phyloP scores from a whole-genome alignment of 2,888 invertebrate species.

The Drosophila pegasa region DNA sequence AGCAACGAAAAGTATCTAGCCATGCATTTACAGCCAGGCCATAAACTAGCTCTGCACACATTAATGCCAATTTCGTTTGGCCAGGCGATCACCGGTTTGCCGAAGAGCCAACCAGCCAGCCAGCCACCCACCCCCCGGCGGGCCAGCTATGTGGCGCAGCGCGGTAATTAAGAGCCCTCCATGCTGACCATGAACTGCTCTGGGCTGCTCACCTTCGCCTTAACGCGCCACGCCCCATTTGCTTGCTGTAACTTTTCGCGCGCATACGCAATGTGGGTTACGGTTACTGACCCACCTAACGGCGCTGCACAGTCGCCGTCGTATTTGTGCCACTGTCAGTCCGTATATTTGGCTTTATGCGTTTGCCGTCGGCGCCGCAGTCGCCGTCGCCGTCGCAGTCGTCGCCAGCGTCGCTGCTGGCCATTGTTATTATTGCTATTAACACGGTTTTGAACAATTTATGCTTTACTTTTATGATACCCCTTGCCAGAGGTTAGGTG shows the following conservation, averaged over 20 bases:
- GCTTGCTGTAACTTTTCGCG: conserved; percentile 23
- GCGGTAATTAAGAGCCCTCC: conserved; percentile 36
- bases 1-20: conserved; percentile 3
- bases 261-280: conserved; percentile 51
- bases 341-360: conserved; percentile 32
- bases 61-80: conserved; percentile 32
- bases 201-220: conserved; percentile 59
- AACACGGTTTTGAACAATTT: conserved; percentile 73
- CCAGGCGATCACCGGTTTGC: conserved; percentile 6
- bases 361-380: conserved; percentile 40
- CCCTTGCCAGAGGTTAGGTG: background rate
- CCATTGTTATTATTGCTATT: conserved; percentile 66
- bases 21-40: background rate
- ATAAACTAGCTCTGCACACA: conserved; percentile 9
- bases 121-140: conserved; percentile 26
- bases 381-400: conserved; percentile 9
- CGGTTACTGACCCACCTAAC: conserved; percentile 64
- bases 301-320: conserved; percentile 20
- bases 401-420: conserved; percentile 20
- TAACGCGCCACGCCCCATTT: conserved; percentile 27
- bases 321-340: conserved; percentile 55
- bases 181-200: conserved; percentile 49
- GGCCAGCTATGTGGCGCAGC: background rate
- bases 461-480: conserved; percentile 42
- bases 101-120: too few species aligned